These are phyloP conservation scores for Wasmannia auropunctata DNA, from an alignment of 1,140 invertebrate genomes.

Conservation along the genomic window DNA sequence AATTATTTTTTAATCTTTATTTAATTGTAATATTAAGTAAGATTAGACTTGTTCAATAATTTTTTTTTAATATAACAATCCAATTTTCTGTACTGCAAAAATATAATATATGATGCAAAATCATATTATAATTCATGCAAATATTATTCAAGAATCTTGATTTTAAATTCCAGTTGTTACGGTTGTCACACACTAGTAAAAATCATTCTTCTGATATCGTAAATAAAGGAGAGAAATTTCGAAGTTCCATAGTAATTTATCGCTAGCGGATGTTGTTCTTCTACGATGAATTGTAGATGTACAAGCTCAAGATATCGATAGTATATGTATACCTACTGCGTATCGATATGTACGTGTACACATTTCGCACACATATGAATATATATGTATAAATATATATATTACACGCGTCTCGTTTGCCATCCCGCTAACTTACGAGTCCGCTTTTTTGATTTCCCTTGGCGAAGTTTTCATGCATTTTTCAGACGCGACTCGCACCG, in stretches of 20 bases:
- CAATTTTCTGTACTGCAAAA: not conserved
- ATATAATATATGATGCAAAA: no score
- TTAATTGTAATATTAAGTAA: not conserved
- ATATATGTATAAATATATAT: not conserved
- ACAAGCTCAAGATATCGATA: conserved; percentile 44
- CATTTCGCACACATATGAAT: not conserved
- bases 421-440: conserved; percentile 54
- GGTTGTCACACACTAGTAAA: not conserved
- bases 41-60: not conserved
- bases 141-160: not conserved
- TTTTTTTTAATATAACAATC: not conserved
- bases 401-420: conserved; percentile 22
- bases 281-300: conserved; percentile 33
- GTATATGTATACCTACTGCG: not conserved
- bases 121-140: not conserved
- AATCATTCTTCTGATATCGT: not conserved
- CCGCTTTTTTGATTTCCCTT: conserved; percentile 62
- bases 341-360: not conserved
- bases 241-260: conserved; percentile 24
- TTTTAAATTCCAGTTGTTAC: not conserved
- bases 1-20: not conserved
- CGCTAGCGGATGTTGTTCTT: conserved; percentile 10
- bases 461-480: conserved; percentile 62
- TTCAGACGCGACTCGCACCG: conserved; percentile 37
- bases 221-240: conserved; percentile 13